Percentiles rank a stretch among this genome's conserved stretches.
Evolutionary conservation across 1,140 invertebrate genomes (phyloP).

Genomic region (Papilio xuthus): DNA sequence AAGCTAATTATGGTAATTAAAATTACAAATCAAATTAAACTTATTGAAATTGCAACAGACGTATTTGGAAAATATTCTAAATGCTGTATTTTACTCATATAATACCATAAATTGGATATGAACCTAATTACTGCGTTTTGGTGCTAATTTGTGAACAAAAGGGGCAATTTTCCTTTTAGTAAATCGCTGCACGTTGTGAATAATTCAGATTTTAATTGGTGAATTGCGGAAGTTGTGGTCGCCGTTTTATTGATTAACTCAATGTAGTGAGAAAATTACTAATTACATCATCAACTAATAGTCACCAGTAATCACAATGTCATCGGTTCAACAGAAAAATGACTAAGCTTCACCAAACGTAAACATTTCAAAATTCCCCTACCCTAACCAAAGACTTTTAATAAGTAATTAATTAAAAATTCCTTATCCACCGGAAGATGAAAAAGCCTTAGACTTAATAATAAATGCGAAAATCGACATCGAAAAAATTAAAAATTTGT

Average conservation of each 20-base stretch:
- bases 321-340: too few species aligned
- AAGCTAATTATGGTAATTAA: too few species aligned
- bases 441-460: not conserved
- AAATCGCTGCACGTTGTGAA: not conserved
- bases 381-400: not conserved
- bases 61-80: not conserved
- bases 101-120: not conserved
- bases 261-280: not conserved
- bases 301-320: too few species aligned
- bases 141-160: constrained; percentile 20
- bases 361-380: not conserved
- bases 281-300: too few species aligned
- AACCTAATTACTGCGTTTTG: not conserved
- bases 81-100: not conserved
- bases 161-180: not conserved
- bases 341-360: not conserved
- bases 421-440: not conserved
- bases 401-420: not conserved
- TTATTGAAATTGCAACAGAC: not conserved
- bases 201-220: constrained; percentile 11
- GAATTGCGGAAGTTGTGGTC: not conserved
- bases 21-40: not conserved
- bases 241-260: not conserved
- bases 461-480: not conserved
- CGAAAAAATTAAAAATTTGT: not conserved